Base-by-base conservation (phyloP, 2,888 invertebrate genomes). In the Cantharis rustica region DNA sequence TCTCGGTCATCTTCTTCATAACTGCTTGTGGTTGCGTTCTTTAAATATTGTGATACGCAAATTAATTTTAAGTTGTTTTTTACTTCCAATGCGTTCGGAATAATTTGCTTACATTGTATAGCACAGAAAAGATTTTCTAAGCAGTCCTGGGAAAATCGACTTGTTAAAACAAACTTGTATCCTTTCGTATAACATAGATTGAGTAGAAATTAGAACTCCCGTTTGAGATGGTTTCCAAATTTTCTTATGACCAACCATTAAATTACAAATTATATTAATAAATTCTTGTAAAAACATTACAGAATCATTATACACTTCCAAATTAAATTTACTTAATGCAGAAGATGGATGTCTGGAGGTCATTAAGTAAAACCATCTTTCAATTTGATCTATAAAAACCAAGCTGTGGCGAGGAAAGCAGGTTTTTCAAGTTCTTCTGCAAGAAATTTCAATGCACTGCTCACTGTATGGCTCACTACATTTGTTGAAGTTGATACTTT, bases 121-220 rank as follows among this genome's bases (percentile, higher is more conserved):
- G 20, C 20, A 20, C 20, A 5, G 7, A 20, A 20, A 5, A 20
- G 5, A 20, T 20, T 20, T 20, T 20, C 5, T 7, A 20, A 5
- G 5, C 20, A 20, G 7, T 20, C 20, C 20, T 20, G 20, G 0
- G 20, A 20, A 20, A 20, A 20, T 20, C 20, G 5, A 5, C 20
- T 20, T 20, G 20, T 20, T 20, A 5, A 20, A 5, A 82, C 27
- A 79, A 79, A 82, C 9, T 69, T 10, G 76, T 80, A 80, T 0
- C 69, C n/a, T 74, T 71, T 75, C 23, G 63, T 13, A 15, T 80
- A 81, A 63, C 31, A 81, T 75, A 9, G 80, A 81, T 70, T 81
- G 69, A 0, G 31, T 66, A 20, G 27, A 27, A 27, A 27, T 27
- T 11, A 27, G 27, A 27, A 27, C 27, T 0, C 27, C 3, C 10